A percentile compares a stretch with the other conserved stretches of the same genome.
These are phyloP conservation scores for Ctenopoma multispine DNA, from an alignment of 2,797 vertebrate species.

Conservation along the genomic window DNA sequence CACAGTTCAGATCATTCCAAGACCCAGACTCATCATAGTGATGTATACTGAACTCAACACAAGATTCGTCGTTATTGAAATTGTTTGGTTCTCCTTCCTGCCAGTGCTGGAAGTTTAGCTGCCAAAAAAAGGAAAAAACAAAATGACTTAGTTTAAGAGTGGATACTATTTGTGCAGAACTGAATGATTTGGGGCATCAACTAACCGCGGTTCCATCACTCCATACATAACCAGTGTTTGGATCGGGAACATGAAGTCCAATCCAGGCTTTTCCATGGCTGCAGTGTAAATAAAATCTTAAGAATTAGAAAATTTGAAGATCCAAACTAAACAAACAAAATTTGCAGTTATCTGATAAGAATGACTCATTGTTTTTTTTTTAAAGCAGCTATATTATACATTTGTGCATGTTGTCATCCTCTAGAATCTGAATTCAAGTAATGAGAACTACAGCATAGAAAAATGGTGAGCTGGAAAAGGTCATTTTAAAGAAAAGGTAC, in stretches of 20 bases:
- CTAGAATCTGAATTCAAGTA: neutral
- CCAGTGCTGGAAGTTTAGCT: conserved; percentile 94
- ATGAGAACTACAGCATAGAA: neutral
- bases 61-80: conserved; percentile 89
- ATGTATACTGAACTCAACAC: conserved; percentile 81
- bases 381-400: too few species aligned
- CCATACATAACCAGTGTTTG: conserved; percentile 87
- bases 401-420: neutral
- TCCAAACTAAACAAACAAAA: too few species aligned
- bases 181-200: conserved; percentile 25
- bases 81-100: conserved; percentile 93
- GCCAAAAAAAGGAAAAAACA: conserved; percentile 16
- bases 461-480: neutral
- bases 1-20: conserved; percentile 94
- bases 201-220: conserved; percentile 90
- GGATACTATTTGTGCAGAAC: too few species aligned
- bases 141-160: too few species aligned
- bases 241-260: conserved; percentile 86
- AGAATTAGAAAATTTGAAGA: too few species aligned
- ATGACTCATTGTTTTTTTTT: too few species aligned
- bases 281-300: neutral
- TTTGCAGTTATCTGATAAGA: neutral
- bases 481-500: neutral
- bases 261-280: conserved; percentile 81
- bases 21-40: conserved; percentile 43